A percentile compares a stretch with the other conserved stretches of the same genome.
Evolutionary conservation across 2,888 invertebrate genomes (phyloP).

Genomic region (Drosophila vallismaia): DNA sequence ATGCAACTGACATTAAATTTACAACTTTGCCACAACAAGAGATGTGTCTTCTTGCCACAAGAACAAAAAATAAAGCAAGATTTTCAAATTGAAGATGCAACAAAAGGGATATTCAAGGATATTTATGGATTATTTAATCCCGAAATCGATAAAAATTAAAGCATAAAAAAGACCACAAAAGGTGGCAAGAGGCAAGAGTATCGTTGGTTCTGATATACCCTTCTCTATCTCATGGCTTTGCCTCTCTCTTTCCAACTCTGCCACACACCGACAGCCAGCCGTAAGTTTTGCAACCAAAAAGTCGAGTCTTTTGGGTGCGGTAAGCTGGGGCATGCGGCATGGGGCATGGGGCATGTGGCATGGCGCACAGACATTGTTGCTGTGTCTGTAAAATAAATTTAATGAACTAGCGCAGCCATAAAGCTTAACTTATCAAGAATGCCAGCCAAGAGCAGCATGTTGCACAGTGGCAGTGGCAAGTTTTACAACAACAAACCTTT

Average conservation of each 20-base stretch:
- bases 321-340: constrained; percentile 8
- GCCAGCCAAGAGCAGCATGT: constrained; percentile 26
- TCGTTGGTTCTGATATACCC: constrained; percentile 16
- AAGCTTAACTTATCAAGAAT: constrained; percentile 73
- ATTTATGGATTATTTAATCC: no score
- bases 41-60: constrained; percentile 13
- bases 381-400: constrained; percentile 75
- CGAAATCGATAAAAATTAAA: not conserved
- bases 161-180: constrained; percentile 1
- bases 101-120: no score
- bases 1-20: constrained; percentile 80
- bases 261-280: constrained; percentile 1
- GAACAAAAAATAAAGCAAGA: not conserved
- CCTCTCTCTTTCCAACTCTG: not conserved
- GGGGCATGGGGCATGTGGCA: constrained; percentile 3
- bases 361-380: constrained; percentile 68
- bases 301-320: constrained; percentile 42
- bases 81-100: not conserved
- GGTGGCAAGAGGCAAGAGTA: not conserved
- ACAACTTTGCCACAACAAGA: constrained; percentile 66
- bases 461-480: constrained; percentile 34
- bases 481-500: constrained; percentile 4
- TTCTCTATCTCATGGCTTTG: constrained; percentile 6
- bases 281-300: constrained; percentile 33
- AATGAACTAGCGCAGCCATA: constrained; percentile 77